phyloP scores from a whole-genome alignment of 2,888 invertebrate genomes.

The Thymelicus lineola region DNA sequence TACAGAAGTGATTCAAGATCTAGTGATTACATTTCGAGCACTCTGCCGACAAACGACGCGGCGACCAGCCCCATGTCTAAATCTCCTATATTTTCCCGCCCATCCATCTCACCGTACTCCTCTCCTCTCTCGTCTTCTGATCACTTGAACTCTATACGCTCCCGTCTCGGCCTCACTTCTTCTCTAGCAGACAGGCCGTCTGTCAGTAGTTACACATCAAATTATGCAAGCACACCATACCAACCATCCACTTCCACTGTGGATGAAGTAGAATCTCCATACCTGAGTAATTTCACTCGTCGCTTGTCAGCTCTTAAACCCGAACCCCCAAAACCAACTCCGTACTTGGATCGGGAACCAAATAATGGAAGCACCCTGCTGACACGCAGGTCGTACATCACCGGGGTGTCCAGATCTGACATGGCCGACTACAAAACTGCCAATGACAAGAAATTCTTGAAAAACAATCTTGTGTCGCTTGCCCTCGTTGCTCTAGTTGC shows the following conservation, averaged over 20 bases:
- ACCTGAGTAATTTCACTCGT: constrained; percentile 89
- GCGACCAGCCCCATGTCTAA: constrained; percentile 65
- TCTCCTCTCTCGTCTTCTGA: constrained; percentile 74
- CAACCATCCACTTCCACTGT: constrained; percentile 70
- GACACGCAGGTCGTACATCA: constrained; percentile 72
- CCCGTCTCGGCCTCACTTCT: constrained; percentile 82
- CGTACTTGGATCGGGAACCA: constrained; percentile 66
- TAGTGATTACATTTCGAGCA: constrained; percentile 76
- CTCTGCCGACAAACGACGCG: constrained; percentile 63
- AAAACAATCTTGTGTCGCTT: constrained; percentile 87
- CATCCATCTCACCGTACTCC: constrained; percentile 69
- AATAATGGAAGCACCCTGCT: constrained; percentile 71
- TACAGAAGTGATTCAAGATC: constrained; percentile 71
- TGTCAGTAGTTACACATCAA: constrained; percentile 61
- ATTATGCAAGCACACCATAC: constrained; percentile 62
- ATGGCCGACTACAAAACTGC: constrained; percentile 69
- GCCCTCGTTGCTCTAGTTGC: constrained; percentile 86
- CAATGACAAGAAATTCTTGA: constrained; percentile 80
- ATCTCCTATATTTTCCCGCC: constrained; percentile 71
- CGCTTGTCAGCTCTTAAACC: constrained; percentile 82
- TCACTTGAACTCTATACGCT: constrained; percentile 84
- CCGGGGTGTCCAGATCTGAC: constrained; percentile 69
- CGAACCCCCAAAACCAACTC: constrained; percentile 62
- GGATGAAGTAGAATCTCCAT: constrained; percentile 87
- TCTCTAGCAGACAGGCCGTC: constrained; percentile 70